Conservation (phyloP, 2,113 vertebrate species). For the Proterorhinus semilunaris region DNA sequence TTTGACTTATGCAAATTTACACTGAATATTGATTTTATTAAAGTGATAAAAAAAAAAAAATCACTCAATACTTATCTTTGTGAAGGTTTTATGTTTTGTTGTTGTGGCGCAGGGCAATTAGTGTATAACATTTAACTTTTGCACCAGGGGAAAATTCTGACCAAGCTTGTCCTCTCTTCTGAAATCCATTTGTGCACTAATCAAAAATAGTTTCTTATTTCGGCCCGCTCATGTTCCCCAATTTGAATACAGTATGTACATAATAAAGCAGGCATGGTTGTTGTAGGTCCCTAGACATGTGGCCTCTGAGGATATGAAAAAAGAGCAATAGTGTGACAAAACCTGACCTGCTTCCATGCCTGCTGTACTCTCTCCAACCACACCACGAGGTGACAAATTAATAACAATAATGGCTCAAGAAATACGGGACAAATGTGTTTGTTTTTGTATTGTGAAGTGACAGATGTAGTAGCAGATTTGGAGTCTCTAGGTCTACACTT, state of each 20-base stretch:
- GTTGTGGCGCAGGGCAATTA: too few species aligned
- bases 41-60: background rate
- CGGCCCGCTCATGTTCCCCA: background rate
- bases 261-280: background rate
- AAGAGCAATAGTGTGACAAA: slow-evolving; percentile 40
- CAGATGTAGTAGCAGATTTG: slow-evolving; percentile 33
- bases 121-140: too few species aligned
- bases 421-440: slow-evolving; percentile 41
- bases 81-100: too few species aligned
- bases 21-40: background rate
- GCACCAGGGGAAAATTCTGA: too few species aligned
- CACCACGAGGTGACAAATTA: slow-evolving; percentile 56
- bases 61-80: too few species aligned
- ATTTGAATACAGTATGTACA: background rate
- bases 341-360: slow-evolving; percentile 63
- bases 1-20: background rate
- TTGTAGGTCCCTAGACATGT: slow-evolving; percentile 6
- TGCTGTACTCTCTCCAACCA: slow-evolving; percentile 39
- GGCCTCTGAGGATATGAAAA: slow-evolving; percentile 24
- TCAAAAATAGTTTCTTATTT: too few species aligned
- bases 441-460: slow-evolving; percentile 47
- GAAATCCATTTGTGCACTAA: too few species aligned
- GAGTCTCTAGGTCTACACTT: slow-evolving; percentile 7
- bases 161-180: too few species aligned
- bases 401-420: slow-evolving; percentile 9